A percentile compares a stretch with the other conserved stretches of the same genome.
Evolutionary conservation across 2,888 invertebrate genomes (phyloP).

Genomic region (Anthophora plumipes): DNA sequence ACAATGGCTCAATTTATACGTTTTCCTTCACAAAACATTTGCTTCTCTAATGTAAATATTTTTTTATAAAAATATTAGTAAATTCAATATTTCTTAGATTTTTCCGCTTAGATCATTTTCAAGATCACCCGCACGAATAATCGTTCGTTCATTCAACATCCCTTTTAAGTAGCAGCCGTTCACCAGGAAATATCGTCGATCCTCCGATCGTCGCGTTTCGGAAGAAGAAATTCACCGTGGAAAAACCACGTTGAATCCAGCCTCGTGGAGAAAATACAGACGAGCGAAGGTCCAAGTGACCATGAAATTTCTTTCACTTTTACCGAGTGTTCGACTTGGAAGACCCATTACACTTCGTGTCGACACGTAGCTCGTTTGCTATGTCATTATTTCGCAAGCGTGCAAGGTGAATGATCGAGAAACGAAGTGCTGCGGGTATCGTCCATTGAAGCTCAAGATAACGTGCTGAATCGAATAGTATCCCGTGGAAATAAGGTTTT

Average conservation of each 20-base stretch:
- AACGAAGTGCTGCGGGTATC: neutral
- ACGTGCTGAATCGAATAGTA: constrained; percentile 27
- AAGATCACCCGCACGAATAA: too few species aligned
- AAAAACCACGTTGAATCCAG: neutral
- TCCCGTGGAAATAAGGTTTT: constrained; percentile 27
- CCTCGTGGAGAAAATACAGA: too few species aligned
- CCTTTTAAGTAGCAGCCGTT: too few species aligned
- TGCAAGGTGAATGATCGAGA: constrained; percentile 26
- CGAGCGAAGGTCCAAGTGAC: neutral
- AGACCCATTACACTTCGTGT: neutral
- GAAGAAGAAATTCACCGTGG: neutral
- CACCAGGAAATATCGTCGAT: neutral
- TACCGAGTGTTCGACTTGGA: neutral
- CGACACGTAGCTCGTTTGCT: constrained; percentile 5
- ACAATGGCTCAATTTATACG: too few species aligned
- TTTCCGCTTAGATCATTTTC: too few species aligned
- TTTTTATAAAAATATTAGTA: too few species aligned
- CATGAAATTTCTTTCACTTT: constrained; percentile 24
- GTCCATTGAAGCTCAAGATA: constrained; percentile 25
- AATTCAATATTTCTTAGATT: too few species aligned
- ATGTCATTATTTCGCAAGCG: constrained; percentile 20
- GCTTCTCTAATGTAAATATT: too few species aligned
- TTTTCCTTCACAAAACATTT: too few species aligned
- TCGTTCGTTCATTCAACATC: too few species aligned
- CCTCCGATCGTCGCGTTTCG: neutral